Evolutionary conservation across 2,888 invertebrate genomes (phyloP), one percentile per base, ranked within the genome.

Genomic region (Emmelina monodactyla): DNA sequence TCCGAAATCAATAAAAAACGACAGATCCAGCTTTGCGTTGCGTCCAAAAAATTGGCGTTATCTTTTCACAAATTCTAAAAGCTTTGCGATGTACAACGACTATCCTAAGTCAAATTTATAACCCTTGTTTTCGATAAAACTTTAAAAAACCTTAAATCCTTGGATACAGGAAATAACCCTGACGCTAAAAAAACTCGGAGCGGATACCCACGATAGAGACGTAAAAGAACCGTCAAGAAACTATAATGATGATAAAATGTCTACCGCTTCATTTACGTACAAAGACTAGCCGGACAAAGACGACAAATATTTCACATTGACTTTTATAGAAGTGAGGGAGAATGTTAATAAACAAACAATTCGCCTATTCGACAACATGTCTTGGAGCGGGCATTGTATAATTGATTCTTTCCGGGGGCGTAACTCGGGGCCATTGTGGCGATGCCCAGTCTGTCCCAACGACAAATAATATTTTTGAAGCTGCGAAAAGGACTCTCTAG

Each of bases 311-410:
- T 71, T 71, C 60, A 69, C 62, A 50, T 50, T 58, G 67, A 72
- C 70, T 64, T 72, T 72, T 66, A 66, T 67, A 58, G 60, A 47
- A 64, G 62, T 62, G 50, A 51, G 62, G 61, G 63, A n/a, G n/a
- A 71, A 76, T 76, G 75, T 79, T 79, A 73, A 76, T 78, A 78
- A 76, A 79, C 78, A 79, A 79, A 79, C 78, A 76, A 70, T 72
- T 76, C 73, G 75, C 76, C 76, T 68, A 76, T 72, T 73, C 62
- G 66, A 59, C 58, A 56, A 66, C 66, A 69, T 68, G 65, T 68
- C 65, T 67, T 57, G 56, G 57, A 60, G 59, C 61, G 58, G 59
- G 65, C 58, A 51, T 57, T 58, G 60, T 67, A 71, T 78, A 78
- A 79, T 78, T 78, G 79, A 78, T 78, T 79, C 68, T 75, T 76